Percentiles rank a stretch among this genome's conserved stretches.
Evolutionary conservation across 2,888 invertebrate species (phyloP).

Genomic region (Rotaria sp.): DNA sequence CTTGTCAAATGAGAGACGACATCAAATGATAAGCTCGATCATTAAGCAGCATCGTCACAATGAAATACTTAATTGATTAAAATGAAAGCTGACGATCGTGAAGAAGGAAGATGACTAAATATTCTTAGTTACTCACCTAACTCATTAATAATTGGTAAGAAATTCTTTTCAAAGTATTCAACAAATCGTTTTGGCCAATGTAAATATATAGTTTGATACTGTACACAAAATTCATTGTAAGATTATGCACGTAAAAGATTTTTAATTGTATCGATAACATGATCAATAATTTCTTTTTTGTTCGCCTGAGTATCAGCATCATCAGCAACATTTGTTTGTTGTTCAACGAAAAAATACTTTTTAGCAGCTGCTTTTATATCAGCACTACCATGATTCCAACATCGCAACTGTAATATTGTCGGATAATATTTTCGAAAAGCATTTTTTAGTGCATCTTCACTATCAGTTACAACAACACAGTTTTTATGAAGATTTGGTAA

Average conservation of each 20-base stretch:
- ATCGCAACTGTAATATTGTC: neutral
- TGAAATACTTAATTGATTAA: no score
- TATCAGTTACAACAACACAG: neutral
- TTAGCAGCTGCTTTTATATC: neutral
- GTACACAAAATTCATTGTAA: neutral
- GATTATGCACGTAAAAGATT: neutral
- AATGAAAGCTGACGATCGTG: no score
- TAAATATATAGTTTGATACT: neutral
- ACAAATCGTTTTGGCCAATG: neutral
- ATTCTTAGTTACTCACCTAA: neutral
- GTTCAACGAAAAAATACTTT: neutral
- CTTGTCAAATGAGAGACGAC: no score
- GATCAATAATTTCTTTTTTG: neutral
- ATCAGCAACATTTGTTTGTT: neutral
- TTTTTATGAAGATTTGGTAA: neutral
- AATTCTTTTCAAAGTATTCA: neutral
- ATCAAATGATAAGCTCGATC: no score
- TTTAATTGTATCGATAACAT: neutral
- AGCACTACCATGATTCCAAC: neutral
- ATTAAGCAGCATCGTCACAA: no score
- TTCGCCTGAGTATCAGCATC: neutral
- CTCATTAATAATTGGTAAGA: neutral
- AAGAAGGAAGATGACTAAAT: no score
- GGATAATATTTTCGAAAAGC: neutral
- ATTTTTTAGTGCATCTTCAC: neutral